Conservation (phyloP, 2,888 invertebrate species). For the Platerodrilus igneus region DNA sequence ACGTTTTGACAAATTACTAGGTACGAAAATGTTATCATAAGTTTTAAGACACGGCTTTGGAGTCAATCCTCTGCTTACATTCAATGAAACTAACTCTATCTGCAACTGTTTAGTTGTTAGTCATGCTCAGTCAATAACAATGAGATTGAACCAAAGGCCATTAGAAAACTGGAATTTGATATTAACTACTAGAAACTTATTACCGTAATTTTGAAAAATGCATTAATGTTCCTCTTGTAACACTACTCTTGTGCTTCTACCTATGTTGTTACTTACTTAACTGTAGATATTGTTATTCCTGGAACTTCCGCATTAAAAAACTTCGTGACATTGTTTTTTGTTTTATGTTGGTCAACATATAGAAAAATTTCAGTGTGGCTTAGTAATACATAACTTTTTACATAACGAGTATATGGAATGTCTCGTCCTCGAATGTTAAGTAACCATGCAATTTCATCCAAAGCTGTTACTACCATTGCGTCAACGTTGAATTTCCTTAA, state of each 20-base stretch:
- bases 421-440: slow-evolving; percentile 85
- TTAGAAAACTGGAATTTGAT: too few species aligned
- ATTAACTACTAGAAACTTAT: too few species aligned
- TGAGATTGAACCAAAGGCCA: too few species aligned
- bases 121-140: too few species aligned
- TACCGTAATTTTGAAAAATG: too few species aligned
- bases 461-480: slow-evolving; percentile 77
- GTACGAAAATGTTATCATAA: too few species aligned
- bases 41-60: too few species aligned
- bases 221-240: neutral
- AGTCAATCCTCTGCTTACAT: too few species aligned
- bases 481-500: slow-evolving; percentile 61
- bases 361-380: slow-evolving; percentile 62
- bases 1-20: too few species aligned
- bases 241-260: too few species aligned
- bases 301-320: slow-evolving; percentile 52
- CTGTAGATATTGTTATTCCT: slow-evolving; percentile 58
- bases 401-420: slow-evolving; percentile 73
- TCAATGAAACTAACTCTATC: too few species aligned
- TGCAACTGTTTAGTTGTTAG: too few species aligned
- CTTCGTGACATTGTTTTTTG: slow-evolving; percentile 40
- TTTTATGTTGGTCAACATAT: slow-evolving; percentile 65
- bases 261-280: slow-evolving; percentile 53
- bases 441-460: slow-evolving; percentile 86
- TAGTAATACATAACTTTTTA: slow-evolving; percentile 71